These are phyloP conservation scores for Coenonympha glycerion DNA, from an alignment of 2,888 invertebrate genomes.

Conservation along the genomic window DNA sequence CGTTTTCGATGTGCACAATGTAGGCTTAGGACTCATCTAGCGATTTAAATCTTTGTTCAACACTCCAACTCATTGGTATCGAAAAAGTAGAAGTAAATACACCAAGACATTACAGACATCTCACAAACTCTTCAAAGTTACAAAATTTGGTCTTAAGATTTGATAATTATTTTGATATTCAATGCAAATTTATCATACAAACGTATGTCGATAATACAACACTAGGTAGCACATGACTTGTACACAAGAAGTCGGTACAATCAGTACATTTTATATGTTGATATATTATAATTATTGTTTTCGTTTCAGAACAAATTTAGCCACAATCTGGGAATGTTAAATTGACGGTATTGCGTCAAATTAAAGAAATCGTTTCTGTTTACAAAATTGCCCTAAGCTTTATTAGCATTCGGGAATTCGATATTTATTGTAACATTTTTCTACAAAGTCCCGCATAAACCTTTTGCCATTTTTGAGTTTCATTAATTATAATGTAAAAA, in stretches of 20 bases:
- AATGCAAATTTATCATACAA: conserved; percentile 36
- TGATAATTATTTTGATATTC: conserved; percentile 35
- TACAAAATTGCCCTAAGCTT: conserved; percentile 4
- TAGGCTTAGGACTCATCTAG: too few relatives aligned
- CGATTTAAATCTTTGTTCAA: too few relatives aligned
- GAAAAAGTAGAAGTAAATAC: conserved; percentile 32
- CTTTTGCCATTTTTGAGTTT: neutral
- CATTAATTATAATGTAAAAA: neutral
- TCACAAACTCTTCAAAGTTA: conserved; percentile 28
- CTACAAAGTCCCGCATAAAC: neutral
- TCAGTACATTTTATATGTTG: conserved; percentile 49
- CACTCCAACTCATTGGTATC: conserved; percentile 44
- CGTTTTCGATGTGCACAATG: too few relatives aligned
- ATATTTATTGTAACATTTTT: conserved; percentile 1
- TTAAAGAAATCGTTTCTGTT: conserved; percentile 2
- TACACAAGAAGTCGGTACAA: conserved; percentile 62
- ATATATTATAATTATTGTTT: conserved; percentile 34
- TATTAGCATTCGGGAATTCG: neutral
- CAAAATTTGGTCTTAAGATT: conserved; percentile 62
- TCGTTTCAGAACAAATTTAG: conserved; percentile 61
- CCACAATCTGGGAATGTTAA: conserved; percentile 47
- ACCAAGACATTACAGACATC: conserved; percentile 20
- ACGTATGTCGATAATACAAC: conserved; percentile 31
- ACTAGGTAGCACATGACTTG: conserved; percentile 48
- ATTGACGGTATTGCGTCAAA: conserved; percentile 4